Evolutionary conservation across 1,140 invertebrate genomes (phyloP).

Genomic region (Drosophila setifemur): DNA sequence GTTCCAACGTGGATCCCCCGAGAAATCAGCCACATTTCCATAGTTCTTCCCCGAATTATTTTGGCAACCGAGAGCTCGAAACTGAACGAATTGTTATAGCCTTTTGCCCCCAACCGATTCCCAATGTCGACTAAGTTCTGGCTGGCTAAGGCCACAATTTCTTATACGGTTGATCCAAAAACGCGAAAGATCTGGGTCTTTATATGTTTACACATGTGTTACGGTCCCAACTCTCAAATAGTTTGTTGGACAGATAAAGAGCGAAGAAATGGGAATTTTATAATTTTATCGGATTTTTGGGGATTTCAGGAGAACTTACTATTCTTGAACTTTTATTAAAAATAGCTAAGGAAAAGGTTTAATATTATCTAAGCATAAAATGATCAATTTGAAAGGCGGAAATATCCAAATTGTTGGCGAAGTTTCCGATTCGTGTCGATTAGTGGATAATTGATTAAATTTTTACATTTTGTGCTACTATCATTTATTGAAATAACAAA

Average conservation of each 20-base stretch:
- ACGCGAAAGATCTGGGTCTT: background rate
- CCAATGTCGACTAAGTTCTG: conserved; percentile 38
- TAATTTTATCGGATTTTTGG: too few species aligned
- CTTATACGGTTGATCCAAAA: conserved; percentile 17
- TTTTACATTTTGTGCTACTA: too few species aligned
- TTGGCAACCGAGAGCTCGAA: background rate
- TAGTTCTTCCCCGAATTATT: background rate
- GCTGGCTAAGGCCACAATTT: conserved; percentile 9
- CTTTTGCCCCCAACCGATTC: conserved; percentile 16
- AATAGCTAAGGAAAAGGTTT: too few species aligned
- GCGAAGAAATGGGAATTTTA: background rate
- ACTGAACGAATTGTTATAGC: too few species aligned
- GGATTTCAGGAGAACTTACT: too few species aligned
- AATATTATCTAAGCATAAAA: too few species aligned
- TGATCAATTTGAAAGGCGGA: too few species aligned
- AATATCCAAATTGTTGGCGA: too few species aligned
- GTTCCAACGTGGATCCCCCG: background rate
- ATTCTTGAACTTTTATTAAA: too few species aligned
- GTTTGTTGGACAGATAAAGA: conserved; percentile 7
- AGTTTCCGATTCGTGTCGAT: too few species aligned
- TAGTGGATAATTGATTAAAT: too few species aligned
- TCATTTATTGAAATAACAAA: too few species aligned
- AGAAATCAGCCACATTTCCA: background rate
- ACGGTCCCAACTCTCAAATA: background rate
- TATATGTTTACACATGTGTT: conserved; percentile 48